Evolutionary conservation across 2,797 vertebrate genomes (phyloP), one percentile per base, ranked within the genome.

Genomic region (Echeneis naucrates): DNA sequence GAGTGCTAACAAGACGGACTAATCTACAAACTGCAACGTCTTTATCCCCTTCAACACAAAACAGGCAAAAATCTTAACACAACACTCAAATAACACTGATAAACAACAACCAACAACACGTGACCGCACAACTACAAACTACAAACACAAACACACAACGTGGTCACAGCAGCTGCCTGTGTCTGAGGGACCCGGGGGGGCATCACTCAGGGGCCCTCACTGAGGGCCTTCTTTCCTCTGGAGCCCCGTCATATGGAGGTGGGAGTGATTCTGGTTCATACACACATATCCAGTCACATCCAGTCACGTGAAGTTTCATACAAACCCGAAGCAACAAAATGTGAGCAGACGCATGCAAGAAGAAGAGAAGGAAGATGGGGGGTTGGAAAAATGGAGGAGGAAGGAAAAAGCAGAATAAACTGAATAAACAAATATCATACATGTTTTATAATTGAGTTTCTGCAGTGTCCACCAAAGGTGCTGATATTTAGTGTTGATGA

Each of bases 281-380:
- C 32, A 75, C 32, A 77, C 62, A 77, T 52, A 70, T n/a, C n/a
- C n/a, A n/a, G n/a, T n/a, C 10, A 57, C 12, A 45, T 4, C 10
- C 37, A 60, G 8, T 14, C 48, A 82, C 45, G 4, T 59, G 42
- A 47, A 23, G 19, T 62, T 33, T n/a, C 78, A 89, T 80, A 90
- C 88, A 78, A 86, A 89, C 82, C 85, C 76, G 61, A 61, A 44
- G 30, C 52, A 42, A 70, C 38, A 76, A 19, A 83, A 70, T 26
- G 68, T 68, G 82, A 82, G 83, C 81, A 82, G 89, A 80, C 85
- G 87, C 85, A 88, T 89, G 89, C 88, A 91, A 72, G 65, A 82
- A 52, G 27, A 50, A 72, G 70, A 59, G 71, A 2, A 38, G 23
- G 24, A 35, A 52, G 17, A 82, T 53, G 19, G 45, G 44, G 59